These are phyloP conservation scores for Sinentomon sp. DNA, from an alignment of 2,888 invertebrate species.

Conservation along the genomic window DNA sequence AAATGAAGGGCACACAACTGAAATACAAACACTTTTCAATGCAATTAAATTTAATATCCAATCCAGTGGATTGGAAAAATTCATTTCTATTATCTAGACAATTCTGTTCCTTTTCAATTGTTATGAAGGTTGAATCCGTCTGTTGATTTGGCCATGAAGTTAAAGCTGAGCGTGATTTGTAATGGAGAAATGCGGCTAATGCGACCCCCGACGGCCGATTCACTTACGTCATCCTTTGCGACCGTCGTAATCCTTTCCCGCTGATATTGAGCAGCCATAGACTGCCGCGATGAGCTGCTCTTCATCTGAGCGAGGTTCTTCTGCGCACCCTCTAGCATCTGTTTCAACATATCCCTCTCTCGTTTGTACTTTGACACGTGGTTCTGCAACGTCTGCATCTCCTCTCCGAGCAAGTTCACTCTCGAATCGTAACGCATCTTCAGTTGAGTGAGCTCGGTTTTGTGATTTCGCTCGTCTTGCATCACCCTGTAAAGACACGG, in stretches of 20 bases:
- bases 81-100: no score
- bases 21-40: no score
- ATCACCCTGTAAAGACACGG: constrained; percentile 24
- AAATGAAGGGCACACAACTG: no score
- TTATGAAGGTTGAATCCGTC: no score
- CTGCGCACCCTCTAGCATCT: constrained; percentile 65
- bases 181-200: no score
- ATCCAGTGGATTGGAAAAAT: no score
- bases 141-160: no score
- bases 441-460: constrained; percentile 46
- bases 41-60: no score
- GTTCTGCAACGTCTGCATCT: constrained; percentile 49
- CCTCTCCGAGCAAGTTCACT: constrained; percentile 47
- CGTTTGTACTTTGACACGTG: constrained; percentile 53
- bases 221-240: constrained; percentile 30
- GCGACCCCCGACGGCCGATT: no score
- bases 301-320: constrained; percentile 52
- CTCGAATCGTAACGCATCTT: constrained; percentile 62
- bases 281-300: no score
- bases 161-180: no score
- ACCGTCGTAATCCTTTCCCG: constrained; percentile 37
- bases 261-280: constrained; percentile 21
- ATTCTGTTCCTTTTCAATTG: no score
- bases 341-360: constrained; percentile 64
- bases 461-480: constrained; percentile 39